phyloP scores from a whole-genome alignment of 2,888 invertebrate genomes.

The Chouioia cunea region DNA sequence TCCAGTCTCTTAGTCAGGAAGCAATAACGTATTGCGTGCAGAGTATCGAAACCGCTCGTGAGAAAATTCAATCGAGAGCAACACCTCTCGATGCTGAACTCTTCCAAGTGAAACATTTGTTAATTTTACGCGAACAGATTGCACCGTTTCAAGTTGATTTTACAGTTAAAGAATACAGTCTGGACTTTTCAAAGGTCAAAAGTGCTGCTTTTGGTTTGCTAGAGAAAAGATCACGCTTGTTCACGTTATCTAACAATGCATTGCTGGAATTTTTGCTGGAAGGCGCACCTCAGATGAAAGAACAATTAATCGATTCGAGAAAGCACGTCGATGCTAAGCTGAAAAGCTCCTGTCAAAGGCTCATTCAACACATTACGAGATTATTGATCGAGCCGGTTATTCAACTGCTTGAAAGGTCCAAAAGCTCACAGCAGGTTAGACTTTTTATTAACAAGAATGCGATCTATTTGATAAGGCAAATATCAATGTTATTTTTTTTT shows the following conservation, averaged over 20 bases:
- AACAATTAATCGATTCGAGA: constrained; percentile 92
- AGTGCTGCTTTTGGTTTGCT: constrained; percentile 84
- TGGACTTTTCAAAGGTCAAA: constrained; percentile 95
- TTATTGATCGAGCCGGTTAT: constrained; percentile 82
- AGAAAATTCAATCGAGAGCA: constrained; percentile 82
- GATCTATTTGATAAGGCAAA: neutral
- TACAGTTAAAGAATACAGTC: constrained; percentile 89
- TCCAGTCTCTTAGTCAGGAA: constrained; percentile 97
- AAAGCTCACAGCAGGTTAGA: constrained; percentile 19
- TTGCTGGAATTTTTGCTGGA: constrained; percentile 91
- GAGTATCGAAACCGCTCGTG: constrained; percentile 86
- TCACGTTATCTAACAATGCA: constrained; percentile 87
- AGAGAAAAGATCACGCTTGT: constrained; percentile 86
- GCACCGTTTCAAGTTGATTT: constrained; percentile 98
- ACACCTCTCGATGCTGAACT: constrained; percentile 91
- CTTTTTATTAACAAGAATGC: neutral
- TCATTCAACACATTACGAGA: constrained; percentile 85
- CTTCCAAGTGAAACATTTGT: constrained; percentile 97
- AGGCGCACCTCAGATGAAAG: constrained; percentile 93
- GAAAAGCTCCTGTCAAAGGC: constrained; percentile 89
- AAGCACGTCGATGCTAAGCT: constrained; percentile 95
- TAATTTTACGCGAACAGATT: constrained; percentile 97
- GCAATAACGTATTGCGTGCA: constrained; percentile 92
- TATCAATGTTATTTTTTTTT: neutral
- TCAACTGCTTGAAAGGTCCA: constrained; percentile 77